Evolutionary conservation across 2,797 vertebrate genomes (phyloP), one percentile per base, ranked within the genome.

Genomic region (Mus caroli): DNA sequence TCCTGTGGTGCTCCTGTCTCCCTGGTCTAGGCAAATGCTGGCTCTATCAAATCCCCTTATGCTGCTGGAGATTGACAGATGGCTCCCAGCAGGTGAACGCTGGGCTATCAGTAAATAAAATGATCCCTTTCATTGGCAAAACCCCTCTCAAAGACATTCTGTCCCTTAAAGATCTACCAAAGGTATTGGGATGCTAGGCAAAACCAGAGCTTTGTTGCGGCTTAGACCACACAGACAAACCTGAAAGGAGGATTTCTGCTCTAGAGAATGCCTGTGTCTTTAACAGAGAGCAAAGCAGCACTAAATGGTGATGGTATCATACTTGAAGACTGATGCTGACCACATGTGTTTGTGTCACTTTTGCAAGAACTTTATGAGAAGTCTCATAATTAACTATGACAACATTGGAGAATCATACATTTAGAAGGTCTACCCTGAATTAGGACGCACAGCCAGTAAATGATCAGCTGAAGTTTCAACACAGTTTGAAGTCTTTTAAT

Each of bases 31-130:
- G 60, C 97, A 84, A 90, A 94, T 90, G 95, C 50, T 40, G 92
- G 37, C 69, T 88, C 8, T 1, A 31, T 76, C 83, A 87, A 77
- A 94, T 92, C 78, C 95, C 60, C 64, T 40, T 85, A 2, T 22
- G n/a, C 28, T 50, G 43, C 88, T 86, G 3, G 60, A 86, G 90
- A 83, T 54, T 90, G 88, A 77, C 97, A 97, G 92, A 95, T 97
- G 95, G 95, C 40, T 86, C 90, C 54, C 96, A 96, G 96, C 95
- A 97, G 95, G 96, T 97, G 94, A 94, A 86, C 43, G 40, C 87
- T 64, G 85, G 69, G 24, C 86, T 84, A 13, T 80, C 58, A 94
- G 73, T 90, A 73, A 96, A 93, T 71, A 67, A 97, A 96, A 92
- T 83, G 60, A 83, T 50, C 92, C 77, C 76, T 95, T 94, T 92